These are phyloP conservation scores for Phallusia fumigata DNA, from an alignment of 23 tunicate species.

Conservation along the genomic window DNA sequence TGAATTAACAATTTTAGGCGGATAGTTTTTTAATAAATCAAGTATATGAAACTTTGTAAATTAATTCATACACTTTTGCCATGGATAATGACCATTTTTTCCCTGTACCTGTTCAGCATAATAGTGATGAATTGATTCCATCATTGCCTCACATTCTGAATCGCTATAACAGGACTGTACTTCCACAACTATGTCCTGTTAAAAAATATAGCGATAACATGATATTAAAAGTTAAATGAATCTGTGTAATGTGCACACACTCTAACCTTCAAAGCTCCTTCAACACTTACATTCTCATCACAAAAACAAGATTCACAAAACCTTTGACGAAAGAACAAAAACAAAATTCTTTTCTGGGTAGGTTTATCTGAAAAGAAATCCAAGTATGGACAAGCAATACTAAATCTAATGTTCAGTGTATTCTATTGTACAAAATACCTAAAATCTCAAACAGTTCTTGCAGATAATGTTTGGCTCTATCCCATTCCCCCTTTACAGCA, in stretches of 20 bases:
- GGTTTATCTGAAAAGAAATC: not conserved
- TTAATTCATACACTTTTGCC: too few species aligned
- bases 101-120: not conserved
- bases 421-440: too few species aligned
- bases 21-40: too few species aligned
- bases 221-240: too few species aligned
- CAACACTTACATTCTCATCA: not conserved
- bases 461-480: not conserved
- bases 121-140: not conserved
- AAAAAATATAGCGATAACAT: not conserved
- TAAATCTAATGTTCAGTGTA: too few species aligned
- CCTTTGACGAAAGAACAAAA: not conserved
- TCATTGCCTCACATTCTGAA: conserved; percentile 16
- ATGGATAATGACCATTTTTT: too few species aligned
- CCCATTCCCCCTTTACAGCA: not conserved
- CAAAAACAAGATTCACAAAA: not conserved
- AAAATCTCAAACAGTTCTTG: not conserved
- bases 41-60: too few species aligned
- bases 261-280: not conserved
- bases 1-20: too few species aligned
- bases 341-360: not conserved
- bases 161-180: conserved; percentile 6
- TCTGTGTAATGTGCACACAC: too few species aligned
- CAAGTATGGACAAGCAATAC: too few species aligned
- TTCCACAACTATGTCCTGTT: conserved; percentile 29